phyloP scores from a whole-genome alignment of 2,113 vertebrate species.

The Pelusios castaneus region DNA sequence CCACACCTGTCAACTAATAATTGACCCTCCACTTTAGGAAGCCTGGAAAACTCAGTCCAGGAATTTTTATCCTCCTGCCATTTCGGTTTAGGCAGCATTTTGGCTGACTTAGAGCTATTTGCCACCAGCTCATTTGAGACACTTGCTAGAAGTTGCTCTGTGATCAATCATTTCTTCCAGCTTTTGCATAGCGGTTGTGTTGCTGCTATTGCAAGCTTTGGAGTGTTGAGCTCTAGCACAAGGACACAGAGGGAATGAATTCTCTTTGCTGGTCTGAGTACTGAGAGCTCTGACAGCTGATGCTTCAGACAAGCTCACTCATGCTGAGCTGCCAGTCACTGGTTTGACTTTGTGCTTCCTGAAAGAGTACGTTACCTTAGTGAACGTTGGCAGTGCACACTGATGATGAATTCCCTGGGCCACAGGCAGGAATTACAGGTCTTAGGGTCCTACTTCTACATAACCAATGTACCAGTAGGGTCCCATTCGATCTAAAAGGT shows the following conservation, averaged over 20 bases:
- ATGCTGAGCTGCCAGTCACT: rapidly evolving
- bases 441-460: neutral
- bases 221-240: rapidly evolving
- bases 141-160: neutral
- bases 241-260: neutral
- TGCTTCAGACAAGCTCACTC: neutral
- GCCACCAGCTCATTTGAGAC: neutral
- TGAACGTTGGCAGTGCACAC: neutral
- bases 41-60: rapidly evolving
- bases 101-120: neutral
- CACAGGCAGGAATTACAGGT: neutral
- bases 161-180: neutral
- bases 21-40: rapidly evolving
- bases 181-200: neutral
- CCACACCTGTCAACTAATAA: neutral
- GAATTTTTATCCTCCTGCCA: neutral
- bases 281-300: neutral
- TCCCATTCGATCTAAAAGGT: neutral
- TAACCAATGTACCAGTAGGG: neutral
- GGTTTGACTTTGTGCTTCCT: neutral
- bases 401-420: neutral
- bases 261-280: neutral
- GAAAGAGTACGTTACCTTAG: neutral
- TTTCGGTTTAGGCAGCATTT: neutral
- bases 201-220: neutral